phyloP scores from a whole-genome alignment of 1,140 invertebrate species.

The Euschistus heros region DNA sequence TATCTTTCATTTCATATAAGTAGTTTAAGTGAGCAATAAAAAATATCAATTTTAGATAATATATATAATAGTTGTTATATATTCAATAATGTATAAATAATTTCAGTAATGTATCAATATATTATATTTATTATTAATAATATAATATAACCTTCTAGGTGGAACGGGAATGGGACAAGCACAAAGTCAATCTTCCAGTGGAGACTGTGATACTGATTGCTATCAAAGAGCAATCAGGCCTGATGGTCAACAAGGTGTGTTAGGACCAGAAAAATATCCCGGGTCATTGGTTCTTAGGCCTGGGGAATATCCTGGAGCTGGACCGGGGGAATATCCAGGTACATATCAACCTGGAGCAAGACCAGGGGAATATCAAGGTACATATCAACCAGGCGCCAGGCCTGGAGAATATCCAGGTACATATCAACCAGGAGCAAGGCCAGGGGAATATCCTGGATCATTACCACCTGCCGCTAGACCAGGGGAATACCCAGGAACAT shows the following conservation, averaged over 20 bases:
- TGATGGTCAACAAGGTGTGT: slow-evolving; percentile 18
- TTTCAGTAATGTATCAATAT: too few relatives aligned
- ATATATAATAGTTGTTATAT: too few relatives aligned
- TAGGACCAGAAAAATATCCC: slow-evolving; percentile 22
- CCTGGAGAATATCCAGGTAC: slow-evolving; percentile 25
- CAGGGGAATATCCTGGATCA: slow-evolving; percentile 25
- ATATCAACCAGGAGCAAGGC: slow-evolving; percentile 18
- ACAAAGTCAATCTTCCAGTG: slow-evolving; percentile 50
- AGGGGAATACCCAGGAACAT: slow-evolving; percentile 17
- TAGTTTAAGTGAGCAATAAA: too few relatives aligned
- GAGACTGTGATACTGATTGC: slow-evolving; percentile 38
- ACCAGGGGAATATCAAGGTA: slow-evolving; percentile 24
- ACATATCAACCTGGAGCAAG: slow-evolving; percentile 23
- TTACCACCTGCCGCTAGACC: slow-evolving; percentile 18
- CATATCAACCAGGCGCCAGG: slow-evolving; percentile 16
- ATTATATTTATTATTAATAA: background rate
- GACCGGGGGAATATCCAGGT: slow-evolving; percentile 8
- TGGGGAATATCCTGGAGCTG: slow-evolving; percentile 12
- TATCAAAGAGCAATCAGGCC: slow-evolving; percentile 17
- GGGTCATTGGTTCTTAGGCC: slow-evolving; percentile 22
- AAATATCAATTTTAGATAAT: too few relatives aligned
- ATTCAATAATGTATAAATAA: too few relatives aligned
- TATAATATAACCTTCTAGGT: slow-evolving; percentile 50
- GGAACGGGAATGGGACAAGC: slow-evolving; percentile 94
- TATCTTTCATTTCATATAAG: too few relatives aligned